A percentile compares a stretch with the other conserved stretches of the same genome.
Evolutionary conservation across 2,113 vertebrate genomes (phyloP).

Genomic region (Corythornis madagascariensis): DNA sequence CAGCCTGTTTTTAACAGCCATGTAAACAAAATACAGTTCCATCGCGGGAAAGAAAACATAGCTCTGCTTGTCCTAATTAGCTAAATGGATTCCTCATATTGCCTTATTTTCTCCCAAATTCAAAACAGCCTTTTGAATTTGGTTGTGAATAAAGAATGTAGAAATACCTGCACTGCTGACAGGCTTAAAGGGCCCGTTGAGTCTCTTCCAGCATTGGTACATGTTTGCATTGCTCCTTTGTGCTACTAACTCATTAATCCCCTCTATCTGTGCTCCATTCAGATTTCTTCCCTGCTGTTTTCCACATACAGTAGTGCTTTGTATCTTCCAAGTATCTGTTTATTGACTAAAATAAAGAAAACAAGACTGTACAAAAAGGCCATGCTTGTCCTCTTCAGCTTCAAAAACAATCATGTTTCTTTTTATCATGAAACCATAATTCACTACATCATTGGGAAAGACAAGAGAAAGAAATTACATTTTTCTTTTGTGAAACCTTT

Average conservation of each 20-base stretch:
- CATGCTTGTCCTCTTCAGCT: neutral
- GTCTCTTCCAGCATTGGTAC: neutral
- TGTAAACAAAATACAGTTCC: neutral
- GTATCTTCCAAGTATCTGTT: neutral
- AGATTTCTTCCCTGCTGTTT: neutral
- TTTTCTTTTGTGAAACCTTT: neutral
- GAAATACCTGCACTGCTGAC: neutral
- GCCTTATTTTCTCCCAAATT: neutral
- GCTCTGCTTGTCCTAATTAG: too few relatives aligned
- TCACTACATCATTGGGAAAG: neutral
- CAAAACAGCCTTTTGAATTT: neutral
- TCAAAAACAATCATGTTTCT: neutral
- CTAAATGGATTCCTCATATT: neutral
- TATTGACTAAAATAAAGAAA: conserved; percentile 7
- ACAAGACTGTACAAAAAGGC: neutral
- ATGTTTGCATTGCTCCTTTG: neutral
- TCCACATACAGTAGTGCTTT: neutral
- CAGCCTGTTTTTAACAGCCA: neutral
- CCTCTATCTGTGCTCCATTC: neutral
- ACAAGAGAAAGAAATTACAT: neutral
- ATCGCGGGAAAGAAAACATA: neutral
- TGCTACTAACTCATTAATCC: neutral
- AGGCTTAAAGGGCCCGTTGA: neutral
- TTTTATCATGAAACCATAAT: neutral
- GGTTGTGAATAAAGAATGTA: neutral